Conservation (phyloP, 1,140 invertebrate species). For the Drosophila littoralis region DNA sequence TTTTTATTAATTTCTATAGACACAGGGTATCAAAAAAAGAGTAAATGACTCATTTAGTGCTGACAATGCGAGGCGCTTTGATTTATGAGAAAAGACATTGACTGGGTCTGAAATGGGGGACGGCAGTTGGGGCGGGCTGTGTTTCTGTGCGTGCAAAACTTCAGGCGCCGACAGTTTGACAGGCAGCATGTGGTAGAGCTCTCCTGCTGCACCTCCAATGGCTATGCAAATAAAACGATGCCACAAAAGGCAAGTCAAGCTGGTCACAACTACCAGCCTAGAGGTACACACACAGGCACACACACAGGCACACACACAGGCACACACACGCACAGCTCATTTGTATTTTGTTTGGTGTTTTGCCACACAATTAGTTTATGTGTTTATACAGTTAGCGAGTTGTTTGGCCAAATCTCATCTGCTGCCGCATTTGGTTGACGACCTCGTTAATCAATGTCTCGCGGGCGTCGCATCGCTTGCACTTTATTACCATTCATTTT, state of each 20-base stretch:
- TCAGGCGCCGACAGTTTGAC: conserved; percentile 50
- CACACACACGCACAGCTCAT: no score
- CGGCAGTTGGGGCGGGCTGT: not conserved
- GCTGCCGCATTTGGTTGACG: conserved; percentile 41
- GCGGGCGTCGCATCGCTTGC: conserved; percentile 32
- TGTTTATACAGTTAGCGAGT: conserved; percentile 10
- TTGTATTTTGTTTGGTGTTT: conserved; percentile 16
- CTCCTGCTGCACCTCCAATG: not conserved
- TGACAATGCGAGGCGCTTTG: conserved; percentile 56
- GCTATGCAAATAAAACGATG: conserved; percentile 20
- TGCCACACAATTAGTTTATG: conserved; percentile 38
- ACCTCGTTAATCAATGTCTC: conserved; percentile 64
- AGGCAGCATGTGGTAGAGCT: conserved; percentile 49
- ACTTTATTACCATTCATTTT: conserved; percentile 48
- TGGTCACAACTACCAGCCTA: conserved; percentile 8
- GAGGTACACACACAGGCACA: not conserved
- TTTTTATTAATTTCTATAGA: not conserved
- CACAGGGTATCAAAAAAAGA: conserved; percentile 4
- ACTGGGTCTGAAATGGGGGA: not conserved
- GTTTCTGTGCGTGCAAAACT: conserved; percentile 37
- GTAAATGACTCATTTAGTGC: conserved; percentile 62
- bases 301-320: no score
- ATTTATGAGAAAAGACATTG: conserved; percentile 48
- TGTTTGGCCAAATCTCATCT: conserved; percentile 33
- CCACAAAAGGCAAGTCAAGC: conserved; percentile 32